Evolutionary conservation across 92 coral and sea anemone genomes (phyloP), one percentile per base, ranked within the genome.

Genomic region (Parazoanthus darwini): DNA sequence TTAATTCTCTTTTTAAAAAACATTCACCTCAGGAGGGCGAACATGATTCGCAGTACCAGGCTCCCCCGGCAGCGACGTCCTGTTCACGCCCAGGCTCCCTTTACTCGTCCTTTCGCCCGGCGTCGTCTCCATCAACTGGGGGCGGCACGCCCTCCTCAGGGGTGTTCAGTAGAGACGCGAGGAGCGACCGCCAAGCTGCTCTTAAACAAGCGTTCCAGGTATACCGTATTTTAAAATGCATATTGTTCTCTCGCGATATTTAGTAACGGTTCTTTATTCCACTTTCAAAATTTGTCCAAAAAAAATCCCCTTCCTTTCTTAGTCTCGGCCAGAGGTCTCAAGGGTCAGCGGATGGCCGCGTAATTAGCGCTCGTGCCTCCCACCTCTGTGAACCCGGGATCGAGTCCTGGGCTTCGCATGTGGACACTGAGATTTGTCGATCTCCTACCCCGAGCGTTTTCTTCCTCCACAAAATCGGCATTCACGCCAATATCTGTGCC

Each of bases 151-250:
- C 72, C 29, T 66, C 92, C 23, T 65, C 92, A 13, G 96, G 94
- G 15, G 96, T 92, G 74, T 94, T 93, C 74, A 94, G 95, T 67
- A 81, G 94, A 48, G 82, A 91, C 33, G 92, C 98, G 39, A 89
- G 94, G 81, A 92, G 92, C 79, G 93, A 93, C 79, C 96, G 99
- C 15, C 91, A 92, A 66, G 94, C 98, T 33, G 98, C 99, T 15
- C 88, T 97, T 38, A 97, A 97, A 84, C 93, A 92, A 43, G 98
- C 99, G 44, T 97, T 97, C 74, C 93, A 94, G 96, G 99, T 95
- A 91, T 15, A 79, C 50, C 8, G 22, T 8, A 4, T 79, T 23
- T 63, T 26, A 23, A 20, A 54, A 54, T 13, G 20, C 59, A 0
- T 11, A 13, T 4, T 54, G 59, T 20, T 54, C 59, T 54, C 59